Evolutionary conservation across 2,888 invertebrate species (phyloP), one percentile per base, ranked within the genome.

Genomic region (Acanthococcus lagerstroemiae): DNA sequence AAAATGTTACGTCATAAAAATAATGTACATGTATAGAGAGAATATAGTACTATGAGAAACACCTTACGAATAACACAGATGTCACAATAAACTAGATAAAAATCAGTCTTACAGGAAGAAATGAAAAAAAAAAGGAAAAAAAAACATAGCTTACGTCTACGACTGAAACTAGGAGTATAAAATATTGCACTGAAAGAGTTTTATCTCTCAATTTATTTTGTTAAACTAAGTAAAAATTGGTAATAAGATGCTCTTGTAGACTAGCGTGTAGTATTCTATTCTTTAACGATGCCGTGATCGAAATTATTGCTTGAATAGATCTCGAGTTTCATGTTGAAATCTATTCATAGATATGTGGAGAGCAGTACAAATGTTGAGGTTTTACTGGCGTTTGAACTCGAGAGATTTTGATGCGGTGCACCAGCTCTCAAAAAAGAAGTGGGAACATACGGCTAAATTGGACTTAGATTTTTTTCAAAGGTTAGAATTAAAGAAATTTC

Each of bases 71-170:
- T 63, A 63, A 63, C 54, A 63, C 63, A 63, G 61, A 44, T 63
- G 63, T 52, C 37, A 54, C 37, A 24, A 48, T 30, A 54, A 63
- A 63, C 30, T 26, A 26, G 50, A 61, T 50, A 54, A 30, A 63
- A 63, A 63, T 63, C 63, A 63, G 63, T 63, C 63, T 63, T 54
- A 63, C 63, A 25, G 30, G 54, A 27, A 63, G 37, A 52, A 61
- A 63, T 22, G 54, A 63, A 63, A 48, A 26, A 60, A 27, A 27
- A 55, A 30, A 30, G n/a, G 30, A 55, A 54, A 54, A 3, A 24
- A 37, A 37, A 3, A 15, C 12, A 15, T 37, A 3, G 37, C 37
- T 37, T 37, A 37, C 37, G n/a, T 37, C 37, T 37, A 37, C 24
- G 2, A 52, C 15, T 22, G 24, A 52, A 22, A 52, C 15, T 52